A percentile compares a stretch with the other conserved stretches of the same genome.
Conservation (phyloP, 2,113 vertebrate genomes). For the Apteryx mantelli region DNA sequence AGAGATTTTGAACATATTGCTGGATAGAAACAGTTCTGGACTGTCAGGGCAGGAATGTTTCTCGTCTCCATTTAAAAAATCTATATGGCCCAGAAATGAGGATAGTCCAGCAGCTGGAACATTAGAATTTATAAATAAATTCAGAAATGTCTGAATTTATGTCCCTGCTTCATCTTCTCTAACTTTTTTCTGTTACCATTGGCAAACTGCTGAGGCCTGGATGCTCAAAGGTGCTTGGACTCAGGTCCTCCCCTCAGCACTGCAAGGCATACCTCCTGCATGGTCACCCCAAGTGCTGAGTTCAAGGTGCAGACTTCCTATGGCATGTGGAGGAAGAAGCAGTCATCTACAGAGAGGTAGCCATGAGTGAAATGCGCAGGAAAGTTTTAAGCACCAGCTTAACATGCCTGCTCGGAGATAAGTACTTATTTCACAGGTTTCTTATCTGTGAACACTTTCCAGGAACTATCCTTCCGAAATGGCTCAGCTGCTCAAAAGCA, state of each 20-base stretch:
- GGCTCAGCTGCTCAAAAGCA: neutral
- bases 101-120: neutral
- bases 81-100: neutral
- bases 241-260: neutral
- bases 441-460: neutral
- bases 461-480: neutral
- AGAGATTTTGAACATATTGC: neutral
- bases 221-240: neutral
- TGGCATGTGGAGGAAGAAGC: neutral
- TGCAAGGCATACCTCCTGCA: neutral
- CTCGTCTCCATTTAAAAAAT: conserved; percentile 5
- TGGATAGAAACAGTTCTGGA: neutral
- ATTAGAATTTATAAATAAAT: neutral
- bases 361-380: neutral
- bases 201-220: neutral
- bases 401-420: neutral
- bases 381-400: neutral
- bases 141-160: neutral
- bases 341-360: neutral
- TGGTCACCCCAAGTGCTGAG: neutral
- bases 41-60: neutral
- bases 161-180: neutral
- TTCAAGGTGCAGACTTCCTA: neutral
- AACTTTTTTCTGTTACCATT: neutral
- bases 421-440: neutral